Base-by-base conservation (phyloP, 2,888 invertebrate genomes). In the Brachypterus glaber region DNA sequence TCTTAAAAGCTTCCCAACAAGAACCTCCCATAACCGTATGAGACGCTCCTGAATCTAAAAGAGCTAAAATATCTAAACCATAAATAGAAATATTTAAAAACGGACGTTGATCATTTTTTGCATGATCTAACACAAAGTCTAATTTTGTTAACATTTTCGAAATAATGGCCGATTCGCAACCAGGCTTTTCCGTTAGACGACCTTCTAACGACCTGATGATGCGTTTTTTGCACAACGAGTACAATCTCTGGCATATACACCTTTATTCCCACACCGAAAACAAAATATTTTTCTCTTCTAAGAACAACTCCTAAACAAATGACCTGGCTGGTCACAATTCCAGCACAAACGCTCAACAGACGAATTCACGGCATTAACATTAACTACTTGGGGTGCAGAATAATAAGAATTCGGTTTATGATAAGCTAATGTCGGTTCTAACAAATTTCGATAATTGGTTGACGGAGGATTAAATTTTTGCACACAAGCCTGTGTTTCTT, bases 341-440 rank as follows among this genome's bases (percentile, higher is more conserved):
- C 39, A 35, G 12, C 39, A 35, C 1, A 21, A 11, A n/a, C n/a
- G n/a, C n/a, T n/a, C n/a, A n/a, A n/a, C n/a, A n/a, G n/a, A n/a
- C n/a, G n/a, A n/a, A n/a, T n/a, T n/a, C n/a, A n/a, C n/a, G n/a
- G n/a, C n/a, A n/a, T n/a, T n/a, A n/a, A n/a, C n/a, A n/a, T n/a
- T n/a, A n/a, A n/a, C n/a, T n/a, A n/a, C n/a, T n/a, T n/a, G n/a
- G n/a, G n/a, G n/a, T n/a, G n/a, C n/a, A n/a, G n/a, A n/a, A n/a
- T n/a, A n/a, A n/a, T n/a, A n/a, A n/a, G n/a, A n/a, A n/a, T n/a
- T n/a, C n/a, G n/a, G 37, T 16, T 24, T 37, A 15, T 17, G 27
- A 15, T 41, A 41, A 5, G 37, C 41, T 16, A 41, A 21, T 9
- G 34, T 34, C 16, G 41, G 37, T 30, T 41, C 41, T 9, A 37